These are phyloP conservation scores for Illadopsis cleaveri DNA, from an alignment of 2,113 vertebrate genomes.

Conservation along the genomic window DNA sequence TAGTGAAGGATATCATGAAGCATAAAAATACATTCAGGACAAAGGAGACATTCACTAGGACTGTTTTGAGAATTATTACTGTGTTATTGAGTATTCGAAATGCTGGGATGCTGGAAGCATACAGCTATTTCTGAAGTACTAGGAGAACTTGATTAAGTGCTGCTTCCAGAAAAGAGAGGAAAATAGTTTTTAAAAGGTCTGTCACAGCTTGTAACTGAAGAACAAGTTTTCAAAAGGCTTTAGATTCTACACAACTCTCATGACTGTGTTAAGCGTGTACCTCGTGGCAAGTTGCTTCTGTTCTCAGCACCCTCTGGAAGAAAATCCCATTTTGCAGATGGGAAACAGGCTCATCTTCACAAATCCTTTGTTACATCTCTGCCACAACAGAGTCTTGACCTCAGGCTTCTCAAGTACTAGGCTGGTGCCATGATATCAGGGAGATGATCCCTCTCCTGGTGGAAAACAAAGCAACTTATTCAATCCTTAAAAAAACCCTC, in stretches of 20 bases:
- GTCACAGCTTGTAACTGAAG: not conserved
- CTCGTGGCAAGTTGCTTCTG: not conserved
- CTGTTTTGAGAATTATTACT: not conserved
- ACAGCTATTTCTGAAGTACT: not conserved
- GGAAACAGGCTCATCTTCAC: not conserved
- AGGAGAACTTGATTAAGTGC: not conserved
- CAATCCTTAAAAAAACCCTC: not conserved
- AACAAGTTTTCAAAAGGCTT: not conserved
- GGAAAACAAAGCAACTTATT: not conserved
- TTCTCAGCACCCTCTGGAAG: not conserved
- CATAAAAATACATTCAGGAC: not conserved
- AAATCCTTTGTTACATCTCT: rapidly evolving
- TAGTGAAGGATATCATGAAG: not conserved
- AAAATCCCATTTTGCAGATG: not conserved
- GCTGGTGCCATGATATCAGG: not conserved
- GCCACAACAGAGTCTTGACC: not conserved
- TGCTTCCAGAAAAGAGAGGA: not conserved
- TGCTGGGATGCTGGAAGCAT: not conserved
- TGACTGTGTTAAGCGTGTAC: not conserved
- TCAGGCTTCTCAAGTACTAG: not conserved
- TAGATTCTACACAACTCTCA: not conserved
- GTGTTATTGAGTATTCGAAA: not conserved
- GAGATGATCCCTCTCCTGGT: not conserved
- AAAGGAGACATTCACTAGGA: not conserved
- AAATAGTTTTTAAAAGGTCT: not conserved